phyloP scores from a whole-genome alignment of 2,888 invertebrate species.

The Idaea aversata region DNA sequence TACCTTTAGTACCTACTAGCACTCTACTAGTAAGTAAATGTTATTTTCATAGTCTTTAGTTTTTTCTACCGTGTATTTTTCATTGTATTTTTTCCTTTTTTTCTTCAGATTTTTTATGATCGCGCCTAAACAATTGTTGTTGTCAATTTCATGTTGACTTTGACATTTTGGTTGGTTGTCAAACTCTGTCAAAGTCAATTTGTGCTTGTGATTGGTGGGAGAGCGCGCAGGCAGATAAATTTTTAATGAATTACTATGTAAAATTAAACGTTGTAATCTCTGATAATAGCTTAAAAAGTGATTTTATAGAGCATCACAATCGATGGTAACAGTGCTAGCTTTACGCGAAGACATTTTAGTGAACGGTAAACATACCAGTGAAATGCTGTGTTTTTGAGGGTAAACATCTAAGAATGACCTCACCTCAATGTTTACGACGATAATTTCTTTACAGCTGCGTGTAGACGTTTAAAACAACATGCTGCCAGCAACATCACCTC shows the following conservation, averaged over 20 bases:
- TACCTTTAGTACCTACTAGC: too few relatives aligned
- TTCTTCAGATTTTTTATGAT: too few relatives aligned
- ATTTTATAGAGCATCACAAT: not conserved
- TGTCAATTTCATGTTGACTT: not conserved
- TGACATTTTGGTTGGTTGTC: not conserved
- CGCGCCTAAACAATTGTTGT: not conserved
- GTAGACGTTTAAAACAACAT: slow-evolving; percentile 33
- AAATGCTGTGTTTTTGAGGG: slow-evolving; percentile 2
- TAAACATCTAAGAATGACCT: slow-evolving; percentile 26
- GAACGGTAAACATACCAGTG: not conserved
- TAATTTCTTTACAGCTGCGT: slow-evolving; percentile 13
- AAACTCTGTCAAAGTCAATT: not conserved
- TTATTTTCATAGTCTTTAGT: too few relatives aligned
- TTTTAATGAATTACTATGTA: not conserved
- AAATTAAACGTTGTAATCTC: not conserved
- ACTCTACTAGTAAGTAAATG: too few relatives aligned
- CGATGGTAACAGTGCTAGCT: not conserved
- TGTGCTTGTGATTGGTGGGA: not conserved
- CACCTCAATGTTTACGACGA: slow-evolving; percentile 14
- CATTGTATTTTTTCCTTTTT: not conserved
- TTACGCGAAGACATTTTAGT: not conserved
- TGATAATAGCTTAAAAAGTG: not conserved
- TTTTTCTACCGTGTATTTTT: too few relatives aligned
- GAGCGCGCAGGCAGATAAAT: not conserved
- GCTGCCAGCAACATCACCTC: slow-evolving; percentile 48